Evolutionary conservation across 2,113 vertebrate genomes (phyloP), one percentile per base, ranked within the genome.

Genomic region (Cyphomyrus discorhynchus): DNA sequence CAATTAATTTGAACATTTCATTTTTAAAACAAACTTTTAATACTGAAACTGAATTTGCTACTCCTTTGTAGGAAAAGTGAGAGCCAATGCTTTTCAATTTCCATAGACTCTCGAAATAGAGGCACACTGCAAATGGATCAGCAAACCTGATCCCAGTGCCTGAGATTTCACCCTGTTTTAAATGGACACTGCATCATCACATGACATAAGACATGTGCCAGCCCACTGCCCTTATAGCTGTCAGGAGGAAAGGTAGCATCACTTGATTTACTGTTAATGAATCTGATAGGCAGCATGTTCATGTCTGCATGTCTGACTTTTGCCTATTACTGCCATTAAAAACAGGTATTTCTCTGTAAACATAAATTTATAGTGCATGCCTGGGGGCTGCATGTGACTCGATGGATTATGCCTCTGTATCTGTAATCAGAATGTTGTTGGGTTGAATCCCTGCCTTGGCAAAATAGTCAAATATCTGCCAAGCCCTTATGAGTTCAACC

Each of bases 71-170:
- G 49, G 84, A 49, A 86, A 31, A 86, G 13, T 47, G n/a, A 86
- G 84, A 86, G 84, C 84, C 50, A 86, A 86, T 86, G 52, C 24
- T 31, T 52, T 86, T 86, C 13, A 50, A 52, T 86, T 86, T 86
- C 49, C 24, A 15, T 52, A 50, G 3, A 47, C 8, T 84, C 42
- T 35, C 4, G n/a, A 70, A 70, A 70, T 70, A 70, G 27, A 27
- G n/a, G n/a, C n/a, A 70, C 62, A 70, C 10, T 13, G n/a, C n/a
- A 70, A 31, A 70, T 3, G 62, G 62, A 70, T 66, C 62, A 66
- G 10, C 62, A 66, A 66, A 27, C n/a, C 62, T 31, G 9, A 66
- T 66, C n/a, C 27, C n/a, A 70, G n/a, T 70, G 62, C n/a, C 10
- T 31, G 10, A 31, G 62, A 70, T 70, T 70, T 70, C 62, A 70